These are phyloP conservation scores for Agrilus planipennis DNA, from an alignment of 1,140 invertebrate genomes.

Conservation along the genomic window DNA sequence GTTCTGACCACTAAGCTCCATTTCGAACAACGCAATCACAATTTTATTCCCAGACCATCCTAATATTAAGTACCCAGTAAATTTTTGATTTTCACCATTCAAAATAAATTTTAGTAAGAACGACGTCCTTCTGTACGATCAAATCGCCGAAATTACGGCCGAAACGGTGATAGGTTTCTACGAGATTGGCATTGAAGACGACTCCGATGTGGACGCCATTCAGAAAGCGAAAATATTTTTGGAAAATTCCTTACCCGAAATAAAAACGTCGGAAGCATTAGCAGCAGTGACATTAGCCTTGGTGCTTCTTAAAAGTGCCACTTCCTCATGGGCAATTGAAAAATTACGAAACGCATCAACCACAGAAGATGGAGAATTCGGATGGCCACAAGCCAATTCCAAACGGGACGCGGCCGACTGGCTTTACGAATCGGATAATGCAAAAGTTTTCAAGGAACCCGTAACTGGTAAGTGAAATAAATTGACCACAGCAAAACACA, in stretches of 20 bases:
- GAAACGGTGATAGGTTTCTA: slow-evolving; percentile 44
- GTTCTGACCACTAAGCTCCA: no score
- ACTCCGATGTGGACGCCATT: slow-evolving; percentile 33
- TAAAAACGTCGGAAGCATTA: slow-evolving; percentile 41
- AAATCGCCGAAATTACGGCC: slow-evolving; percentile 44
- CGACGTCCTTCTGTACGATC: slow-evolving; percentile 37
- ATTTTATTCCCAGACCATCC: no score
- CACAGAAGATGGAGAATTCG: slow-evolving; percentile 51
- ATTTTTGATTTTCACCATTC: no score
- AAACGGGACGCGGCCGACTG: slow-evolving; percentile 43
- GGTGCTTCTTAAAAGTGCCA: slow-evolving; percentile 41
- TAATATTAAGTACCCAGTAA: no score
- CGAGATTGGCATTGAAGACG: slow-evolving; percentile 45
- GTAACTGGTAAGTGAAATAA: slow-evolving; percentile 23
- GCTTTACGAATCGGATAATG: slow-evolving; percentile 43
- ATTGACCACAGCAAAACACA: no score
- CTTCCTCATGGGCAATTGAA: slow-evolving; percentile 40
- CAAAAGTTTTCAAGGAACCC: slow-evolving; percentile 32
- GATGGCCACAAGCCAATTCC: slow-evolving; percentile 42
- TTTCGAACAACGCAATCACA: no score
- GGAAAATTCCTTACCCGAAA: slow-evolving; percentile 40
- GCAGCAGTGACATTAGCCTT: slow-evolving; percentile 43
- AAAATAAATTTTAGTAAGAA: no score
- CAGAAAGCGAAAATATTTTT: slow-evolving; percentile 40
- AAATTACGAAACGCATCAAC: slow-evolving; percentile 45